A percentile compares a stretch with the other conserved stretches of the same genome.
Evolutionary conservation across 1,140 invertebrate genomes (phyloP).

Genomic region (Eueides isabella): DNA sequence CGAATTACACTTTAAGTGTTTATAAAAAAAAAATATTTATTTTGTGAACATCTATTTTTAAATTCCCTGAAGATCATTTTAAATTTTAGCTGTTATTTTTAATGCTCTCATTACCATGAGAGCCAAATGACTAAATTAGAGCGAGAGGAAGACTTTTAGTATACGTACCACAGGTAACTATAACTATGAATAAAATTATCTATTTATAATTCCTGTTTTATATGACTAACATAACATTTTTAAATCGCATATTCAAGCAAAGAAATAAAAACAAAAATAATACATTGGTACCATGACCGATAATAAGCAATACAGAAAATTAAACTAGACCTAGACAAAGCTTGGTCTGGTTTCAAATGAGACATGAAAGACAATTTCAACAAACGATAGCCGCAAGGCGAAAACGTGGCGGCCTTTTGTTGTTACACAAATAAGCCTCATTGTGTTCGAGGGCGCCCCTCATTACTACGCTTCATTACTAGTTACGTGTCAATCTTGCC

Average conservation of each 20-base stretch:
- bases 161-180: too few relatives aligned
- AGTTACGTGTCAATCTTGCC: slow-evolving; percentile 48
- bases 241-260: too few relatives aligned
- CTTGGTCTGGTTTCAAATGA: slow-evolving; percentile 13
- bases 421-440: slow-evolving; percentile 59
- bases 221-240: too few relatives aligned
- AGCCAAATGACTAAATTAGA: too few relatives aligned
- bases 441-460: slow-evolving; percentile 47
- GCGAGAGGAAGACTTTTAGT: too few relatives aligned
- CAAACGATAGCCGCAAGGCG: slow-evolving; percentile 32
- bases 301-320: not conserved
- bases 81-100: too few relatives aligned
- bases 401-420: slow-evolving; percentile 46
- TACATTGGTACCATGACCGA: not conserved
- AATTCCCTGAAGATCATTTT: too few relatives aligned
- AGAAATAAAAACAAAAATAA: not conserved
- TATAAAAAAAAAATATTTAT: not conserved
- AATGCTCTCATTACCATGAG: too few relatives aligned
- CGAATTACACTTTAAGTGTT: not conserved
- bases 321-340: slow-evolving; percentile 18
- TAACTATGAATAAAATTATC: too few relatives aligned
- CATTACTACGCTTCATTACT: slow-evolving; percentile 51
- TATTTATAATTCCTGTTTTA: too few relatives aligned
- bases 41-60: not conserved
- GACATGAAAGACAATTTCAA: slow-evolving; percentile 33